phyloP scores from a whole-genome alignment of 1,140 invertebrate genomes.

The Heliconius congener region DNA sequence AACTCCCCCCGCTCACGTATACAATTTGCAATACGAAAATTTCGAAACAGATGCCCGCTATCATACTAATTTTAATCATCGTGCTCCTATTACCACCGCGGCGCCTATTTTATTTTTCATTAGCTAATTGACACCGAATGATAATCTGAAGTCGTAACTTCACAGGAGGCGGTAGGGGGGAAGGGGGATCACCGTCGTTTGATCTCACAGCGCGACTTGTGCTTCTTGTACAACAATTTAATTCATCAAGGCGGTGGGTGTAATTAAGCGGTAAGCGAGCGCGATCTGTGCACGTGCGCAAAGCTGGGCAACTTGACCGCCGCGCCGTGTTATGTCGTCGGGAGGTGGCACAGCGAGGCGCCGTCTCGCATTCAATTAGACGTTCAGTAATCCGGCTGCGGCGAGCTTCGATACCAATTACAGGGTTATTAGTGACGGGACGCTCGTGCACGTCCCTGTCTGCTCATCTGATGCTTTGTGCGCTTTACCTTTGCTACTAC shows the following conservation, averaged over 20 bases:
- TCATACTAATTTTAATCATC: conserved; percentile 77
- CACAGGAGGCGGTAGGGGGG: conserved; percentile 34
- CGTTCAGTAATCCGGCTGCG: conserved; percentile 78
- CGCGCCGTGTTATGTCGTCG: conserved; percentile 50
- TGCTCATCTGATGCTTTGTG: conserved; percentile 38
- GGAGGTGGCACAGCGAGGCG: conserved; percentile 53
- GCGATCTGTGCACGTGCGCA: conserved; percentile 60
- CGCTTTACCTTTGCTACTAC: conserved; percentile 25
- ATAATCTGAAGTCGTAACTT: conserved; percentile 75
- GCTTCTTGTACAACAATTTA: conserved; percentile 63
- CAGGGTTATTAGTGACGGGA: conserved; percentile 76
- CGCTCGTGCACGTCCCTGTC: conserved; percentile 51
- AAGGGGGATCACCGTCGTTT: conserved; percentile 54
- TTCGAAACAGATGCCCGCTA: conserved; percentile 69
- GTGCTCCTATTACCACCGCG: conserved; percentile 44
- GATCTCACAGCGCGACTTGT: conserved; percentile 58
- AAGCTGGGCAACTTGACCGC: conserved; percentile 71
- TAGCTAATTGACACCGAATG: conserved; percentile 80
- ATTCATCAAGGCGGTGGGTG: conserved; percentile 60
- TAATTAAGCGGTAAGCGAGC: conserved; percentile 60
- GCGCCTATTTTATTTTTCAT: conserved; percentile 77
- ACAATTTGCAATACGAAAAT: conserved; percentile 21
- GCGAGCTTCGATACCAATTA: conserved; percentile 80
- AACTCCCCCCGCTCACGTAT: not conserved
- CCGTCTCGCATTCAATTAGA: conserved; percentile 80